A percentile compares a stretch with the other conserved stretches of the same genome.
phyloP scores from a whole-genome alignment of 2,888 invertebrate genomes.

The Drosophila kanekoi region DNA sequence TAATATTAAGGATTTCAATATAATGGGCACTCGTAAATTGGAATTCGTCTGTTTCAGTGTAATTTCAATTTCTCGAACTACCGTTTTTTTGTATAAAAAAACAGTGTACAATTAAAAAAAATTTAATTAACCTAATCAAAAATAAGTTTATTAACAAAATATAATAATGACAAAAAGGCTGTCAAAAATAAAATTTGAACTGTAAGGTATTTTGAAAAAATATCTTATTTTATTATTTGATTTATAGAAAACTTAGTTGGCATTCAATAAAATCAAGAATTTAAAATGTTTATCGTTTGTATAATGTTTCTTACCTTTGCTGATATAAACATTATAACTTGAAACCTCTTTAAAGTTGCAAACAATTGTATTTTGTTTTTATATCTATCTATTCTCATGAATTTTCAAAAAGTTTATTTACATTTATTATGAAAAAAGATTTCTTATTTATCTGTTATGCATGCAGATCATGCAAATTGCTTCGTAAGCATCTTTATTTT shows the following conservation, averaged over 20 bases:
- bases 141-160: neutral
- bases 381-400: neutral
- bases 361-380: neutral
- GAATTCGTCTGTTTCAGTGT: no score
- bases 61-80: no score
- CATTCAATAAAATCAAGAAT: neutral
- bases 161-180: neutral
- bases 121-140: neutral
- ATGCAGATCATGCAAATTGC: slow-evolving; percentile 46
- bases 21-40: no score
- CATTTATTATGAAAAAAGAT: neutral
- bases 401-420: neutral
- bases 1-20: no score
- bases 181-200: neutral
- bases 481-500: slow-evolving; percentile 68
- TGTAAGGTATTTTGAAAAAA: neutral
- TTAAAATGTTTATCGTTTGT: neutral
- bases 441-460: slow-evolving; percentile 8
- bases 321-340: neutral
- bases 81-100: no score
- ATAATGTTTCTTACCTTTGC: slow-evolving; percentile 6
- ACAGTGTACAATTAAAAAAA: no score
- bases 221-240: neutral
- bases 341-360: neutral
- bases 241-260: neutral